Conservation (phyloP, 2,888 invertebrate species). For the Panorpa germanica region DNA sequence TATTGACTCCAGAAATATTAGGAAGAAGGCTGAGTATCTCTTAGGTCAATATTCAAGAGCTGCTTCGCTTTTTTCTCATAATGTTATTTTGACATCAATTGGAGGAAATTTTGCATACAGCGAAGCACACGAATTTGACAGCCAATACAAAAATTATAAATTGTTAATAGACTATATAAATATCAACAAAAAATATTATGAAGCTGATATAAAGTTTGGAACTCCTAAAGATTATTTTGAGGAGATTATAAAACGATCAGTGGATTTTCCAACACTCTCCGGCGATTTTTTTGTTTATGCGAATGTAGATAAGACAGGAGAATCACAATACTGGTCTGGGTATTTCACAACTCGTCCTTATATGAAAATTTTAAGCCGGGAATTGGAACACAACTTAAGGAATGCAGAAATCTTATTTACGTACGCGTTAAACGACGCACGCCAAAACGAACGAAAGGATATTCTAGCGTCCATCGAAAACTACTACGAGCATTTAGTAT, state of each 20-base stretch:
- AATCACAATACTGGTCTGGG: slow-evolving; percentile 94
- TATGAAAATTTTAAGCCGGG: slow-evolving; percentile 67
- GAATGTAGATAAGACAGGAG: slow-evolving; percentile 79
- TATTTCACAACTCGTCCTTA: slow-evolving; percentile 84
- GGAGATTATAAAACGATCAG: slow-evolving; percentile 47
- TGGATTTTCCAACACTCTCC: slow-evolving; percentile 58
- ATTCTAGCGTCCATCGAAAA: slow-evolving; percentile 57
- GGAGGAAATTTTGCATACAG: slow-evolving; percentile 96
- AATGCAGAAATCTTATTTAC: slow-evolving; percentile 75
- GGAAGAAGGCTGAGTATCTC: slow-evolving; percentile 65
- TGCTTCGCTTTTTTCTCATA: slow-evolving; percentile 76
- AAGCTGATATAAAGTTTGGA: slow-evolving; percentile 69
- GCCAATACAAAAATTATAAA: slow-evolving; percentile 84
- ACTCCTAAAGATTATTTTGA: slow-evolving; percentile 82
- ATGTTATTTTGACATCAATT: slow-evolving; percentile 80
- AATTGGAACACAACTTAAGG: slow-evolving; percentile 65
- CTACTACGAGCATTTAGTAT: slow-evolving; percentile 69
- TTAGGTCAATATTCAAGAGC: slow-evolving; percentile 80
- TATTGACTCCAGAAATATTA: slow-evolving; percentile 69
- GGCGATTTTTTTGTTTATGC: slow-evolving; percentile 97
- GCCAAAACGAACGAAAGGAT: slow-evolving; percentile 33
- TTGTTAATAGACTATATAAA: slow-evolving; percentile 82
- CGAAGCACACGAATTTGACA: slow-evolving; percentile 77
- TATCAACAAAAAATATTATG: slow-evolving; percentile 40
- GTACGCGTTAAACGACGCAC: slow-evolving; percentile 54